Percentiles rank a stretch among this genome's conserved stretches.
Conservation (phyloP, 2,797 vertebrate genomes). For the Syngnathus rostellatus region DNA sequence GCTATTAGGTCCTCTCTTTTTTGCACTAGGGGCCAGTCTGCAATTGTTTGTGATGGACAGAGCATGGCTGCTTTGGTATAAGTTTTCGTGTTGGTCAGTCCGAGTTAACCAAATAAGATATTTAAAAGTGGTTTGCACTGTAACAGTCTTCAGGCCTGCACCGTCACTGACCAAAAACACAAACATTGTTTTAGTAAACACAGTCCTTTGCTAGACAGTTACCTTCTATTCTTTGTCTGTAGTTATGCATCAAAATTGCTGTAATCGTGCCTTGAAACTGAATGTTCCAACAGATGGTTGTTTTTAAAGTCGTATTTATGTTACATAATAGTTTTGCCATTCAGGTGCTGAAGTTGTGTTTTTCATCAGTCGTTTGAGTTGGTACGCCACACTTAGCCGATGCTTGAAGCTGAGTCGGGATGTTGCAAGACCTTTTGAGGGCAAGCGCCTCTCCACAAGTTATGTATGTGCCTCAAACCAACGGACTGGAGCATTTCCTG, state of each 20-base stretch:
- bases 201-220: background rate
- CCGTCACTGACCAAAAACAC: background rate
- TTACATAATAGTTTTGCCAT: conserved; percentile 3
- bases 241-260: conserved; percentile 15
- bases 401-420: background rate
- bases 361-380: background rate
- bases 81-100: background rate
- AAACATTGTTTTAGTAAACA: background rate
- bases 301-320: background rate
- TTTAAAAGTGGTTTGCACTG: conserved; percentile 5
- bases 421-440: conserved; percentile 4
- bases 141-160: background rate
- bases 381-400: background rate
- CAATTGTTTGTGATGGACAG: conserved; percentile 6
- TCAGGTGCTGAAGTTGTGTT: conserved; percentile 12
- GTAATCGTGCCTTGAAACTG: conserved; percentile 54
- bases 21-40: conserved; percentile 7
- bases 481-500: background rate
- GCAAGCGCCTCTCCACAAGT: conserved; percentile 9
- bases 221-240: background rate
- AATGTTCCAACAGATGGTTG: conserved; percentile 12
- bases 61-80: background rate
- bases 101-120: conserved; percentile 2
- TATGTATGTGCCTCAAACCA: conserved; percentile 34
- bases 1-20: background rate